Base-by-base conservation (phyloP, 2,888 invertebrate species). In the Apeira syringaria region DNA sequence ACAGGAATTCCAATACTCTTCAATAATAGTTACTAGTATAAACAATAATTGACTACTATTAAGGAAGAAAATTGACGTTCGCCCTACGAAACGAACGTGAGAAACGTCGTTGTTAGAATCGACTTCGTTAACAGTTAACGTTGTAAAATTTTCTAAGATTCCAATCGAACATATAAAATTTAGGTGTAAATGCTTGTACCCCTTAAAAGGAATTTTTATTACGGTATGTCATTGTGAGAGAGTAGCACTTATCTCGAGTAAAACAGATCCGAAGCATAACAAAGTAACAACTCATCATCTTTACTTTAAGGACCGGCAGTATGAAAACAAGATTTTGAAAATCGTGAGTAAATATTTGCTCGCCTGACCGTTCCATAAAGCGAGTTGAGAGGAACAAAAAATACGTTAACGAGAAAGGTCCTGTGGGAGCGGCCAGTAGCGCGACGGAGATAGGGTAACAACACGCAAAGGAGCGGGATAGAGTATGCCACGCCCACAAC, bases 311-410 rank as follows among this genome's bases (percentile, higher is more conserved):
- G 57, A 67, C 64, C 69, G 70, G 77, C 79, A 76, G 78, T 84
- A 79, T 71, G 81, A 78, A 83, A 80, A 85, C 81, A 80, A 82
- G 81, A 81, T 81, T 87, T 84, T 80, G 67, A 83, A 87, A 86
- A 83, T 84, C 87, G 86, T 86, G 84, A 80, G 85, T 87, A 86
- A 88, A 89, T 89, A 89, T 88, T 89, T 87, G 88, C 81, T 77
- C 68, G 78, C 74, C 80, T 79, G 84, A 85, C 87, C 86, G 77
- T 85, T 80, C 80, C 74, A 80, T 79, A 78, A 80, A 77, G 78
- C 75, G 68, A 79, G 75, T 58, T 69, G 76, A 80, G 75, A 81
- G 76, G 75, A 83, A 78, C 81, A 87, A 88, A 89, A 89, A 89
- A 85, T 71, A 76, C 71, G 74, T 81, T 84, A 88, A 87, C 88